A percentile compares a stretch with the other conserved stretches of the same genome.
These are phyloP conservation scores for Turnix velox DNA, from an alignment of 2,113 vertebrate genomes.

Conservation along the genomic window DNA sequence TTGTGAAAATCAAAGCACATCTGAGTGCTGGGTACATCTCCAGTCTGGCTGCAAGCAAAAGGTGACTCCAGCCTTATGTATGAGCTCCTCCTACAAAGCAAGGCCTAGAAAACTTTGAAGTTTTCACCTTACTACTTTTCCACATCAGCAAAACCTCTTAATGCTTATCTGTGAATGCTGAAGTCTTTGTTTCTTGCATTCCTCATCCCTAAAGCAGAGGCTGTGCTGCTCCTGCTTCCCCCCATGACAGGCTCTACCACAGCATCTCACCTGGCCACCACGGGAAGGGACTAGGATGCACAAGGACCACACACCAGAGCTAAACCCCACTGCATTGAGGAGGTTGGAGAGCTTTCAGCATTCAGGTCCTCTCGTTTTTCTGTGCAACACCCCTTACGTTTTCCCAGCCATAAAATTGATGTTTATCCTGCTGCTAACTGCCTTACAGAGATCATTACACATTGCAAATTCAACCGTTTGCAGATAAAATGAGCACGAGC, in stretches of 20 bases:
- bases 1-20: background rate
- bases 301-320: background rate
- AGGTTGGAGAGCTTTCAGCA: constrained; percentile 20
- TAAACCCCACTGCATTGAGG: background rate
- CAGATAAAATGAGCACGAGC: background rate
- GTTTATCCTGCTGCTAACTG: constrained; percentile 41
- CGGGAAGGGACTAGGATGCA: background rate
- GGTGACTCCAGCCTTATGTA: background rate
- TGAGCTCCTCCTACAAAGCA: background rate
- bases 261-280: background rate
- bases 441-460: constrained; percentile 54
- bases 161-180: background rate
- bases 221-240: constrained; percentile 17
- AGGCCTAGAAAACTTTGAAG: background rate
- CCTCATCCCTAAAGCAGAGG: background rate
- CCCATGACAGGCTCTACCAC: background rate
- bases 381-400: constrained; percentile 11
- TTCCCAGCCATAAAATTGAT: constrained; percentile 41
- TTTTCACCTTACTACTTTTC: background rate
- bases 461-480: constrained; percentile 28
- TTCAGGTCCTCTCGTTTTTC: background rate
- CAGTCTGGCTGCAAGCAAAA: background rate
- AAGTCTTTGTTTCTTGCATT: constrained; percentile 25
- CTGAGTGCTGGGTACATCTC: background rate
- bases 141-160: background rate